Evolutionary conservation across 2,113 vertebrate species (phyloP).

Genomic region (Ia io): DNA sequence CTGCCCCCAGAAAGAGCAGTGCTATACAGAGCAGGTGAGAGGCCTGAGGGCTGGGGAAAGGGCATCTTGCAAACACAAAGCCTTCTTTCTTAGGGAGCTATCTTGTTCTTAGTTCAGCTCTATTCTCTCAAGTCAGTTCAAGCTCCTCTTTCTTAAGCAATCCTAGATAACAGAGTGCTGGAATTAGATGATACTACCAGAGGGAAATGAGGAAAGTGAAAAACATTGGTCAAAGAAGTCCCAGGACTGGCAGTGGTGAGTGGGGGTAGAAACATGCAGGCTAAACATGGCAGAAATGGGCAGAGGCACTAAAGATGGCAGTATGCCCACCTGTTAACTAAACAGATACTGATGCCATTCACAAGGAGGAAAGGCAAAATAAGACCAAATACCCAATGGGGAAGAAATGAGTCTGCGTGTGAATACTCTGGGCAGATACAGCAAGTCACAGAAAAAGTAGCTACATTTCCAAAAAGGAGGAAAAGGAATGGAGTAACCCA

Average conservation of each 20-base stretch:
- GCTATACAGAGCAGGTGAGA: accelerated
- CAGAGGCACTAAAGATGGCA: background rate
- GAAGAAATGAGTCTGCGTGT: background rate
- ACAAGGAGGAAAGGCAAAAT: background rate
- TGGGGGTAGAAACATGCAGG: background rate
- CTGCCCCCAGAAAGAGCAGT: background rate
- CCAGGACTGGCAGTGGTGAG: background rate
- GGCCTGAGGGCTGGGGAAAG: background rate
- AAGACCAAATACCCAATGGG: background rate
- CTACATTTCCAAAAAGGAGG: background rate
- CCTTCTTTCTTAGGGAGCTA: constrained; percentile 7
- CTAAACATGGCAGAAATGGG: background rate
- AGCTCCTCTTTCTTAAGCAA: background rate
- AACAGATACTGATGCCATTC: background rate
- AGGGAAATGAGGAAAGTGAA: background rate
- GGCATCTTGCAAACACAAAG: background rate
- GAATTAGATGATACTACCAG: background rate
- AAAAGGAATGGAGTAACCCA: background rate
- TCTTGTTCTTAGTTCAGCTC: background rate
- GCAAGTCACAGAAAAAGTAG: background rate
- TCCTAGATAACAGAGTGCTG: background rate
- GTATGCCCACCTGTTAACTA: background rate
- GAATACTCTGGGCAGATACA: background rate
- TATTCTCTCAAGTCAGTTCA: background rate
- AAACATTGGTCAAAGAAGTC: background rate